Evolutionary conservation across 2,113 vertebrate genomes (phyloP).

Genomic region (Spea bombifrons): DNA sequence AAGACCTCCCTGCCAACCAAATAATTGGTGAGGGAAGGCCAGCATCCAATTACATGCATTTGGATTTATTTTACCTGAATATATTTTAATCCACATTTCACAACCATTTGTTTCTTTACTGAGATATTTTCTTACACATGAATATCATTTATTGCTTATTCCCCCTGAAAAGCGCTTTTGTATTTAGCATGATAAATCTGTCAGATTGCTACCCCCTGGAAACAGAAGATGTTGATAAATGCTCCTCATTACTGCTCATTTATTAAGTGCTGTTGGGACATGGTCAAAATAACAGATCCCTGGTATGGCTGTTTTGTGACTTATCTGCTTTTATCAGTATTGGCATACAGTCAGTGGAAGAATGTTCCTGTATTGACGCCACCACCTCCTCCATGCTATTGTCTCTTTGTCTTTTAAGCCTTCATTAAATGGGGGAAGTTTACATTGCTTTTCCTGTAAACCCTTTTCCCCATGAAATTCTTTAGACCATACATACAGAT

Average conservation of each 20-base stretch:
- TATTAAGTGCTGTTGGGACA: slow-evolving; percentile 12
- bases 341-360: slow-evolving; percentile 12
- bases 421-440: slow-evolving; percentile 40
- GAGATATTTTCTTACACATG: too few species aligned
- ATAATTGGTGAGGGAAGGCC: too few species aligned
- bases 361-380: slow-evolving; percentile 11
- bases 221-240: slow-evolving; percentile 20
- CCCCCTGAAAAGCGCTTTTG: slow-evolving; percentile 15
- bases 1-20: too few species aligned
- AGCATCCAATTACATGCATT: too few species aligned
- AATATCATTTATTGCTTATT: not conserved
- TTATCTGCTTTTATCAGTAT: slow-evolving; percentile 7
- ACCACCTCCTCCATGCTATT: slow-evolving; percentile 34
- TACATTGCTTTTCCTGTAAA: slow-evolving; percentile 42
- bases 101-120: too few species aligned
- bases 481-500: slow-evolving; percentile 14
- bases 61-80: too few species aligned
- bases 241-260: slow-evolving; percentile 14
- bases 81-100: too few species aligned
- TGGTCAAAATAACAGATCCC: slow-evolving; percentile 14
- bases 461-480: slow-evolving; percentile 38
- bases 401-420: slow-evolving; percentile 24
- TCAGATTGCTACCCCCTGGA: slow-evolving; percentile 27
- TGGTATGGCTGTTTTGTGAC: not conserved
- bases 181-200: slow-evolving; percentile 30